Conservation (phyloP, 2,113 vertebrate species). For the Eulemur rufifrons region DNA sequence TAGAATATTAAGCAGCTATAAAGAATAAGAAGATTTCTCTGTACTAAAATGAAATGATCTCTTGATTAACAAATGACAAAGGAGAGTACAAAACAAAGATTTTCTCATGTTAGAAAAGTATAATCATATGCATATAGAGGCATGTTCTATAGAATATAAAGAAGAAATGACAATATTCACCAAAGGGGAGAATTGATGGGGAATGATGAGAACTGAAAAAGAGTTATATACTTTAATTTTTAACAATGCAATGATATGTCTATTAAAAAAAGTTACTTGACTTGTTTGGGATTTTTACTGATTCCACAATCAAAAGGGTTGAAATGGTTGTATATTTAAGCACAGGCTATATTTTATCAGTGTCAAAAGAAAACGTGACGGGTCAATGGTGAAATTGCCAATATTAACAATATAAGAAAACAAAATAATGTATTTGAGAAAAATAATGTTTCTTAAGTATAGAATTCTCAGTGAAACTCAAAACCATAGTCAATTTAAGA, state of each 20-base stretch:
- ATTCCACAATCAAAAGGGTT: not conserved
- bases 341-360: not conserved
- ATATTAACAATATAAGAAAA: not conserved
- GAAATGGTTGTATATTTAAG: not conserved
- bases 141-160: not conserved
- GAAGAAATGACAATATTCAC: not conserved
- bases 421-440: not conserved
- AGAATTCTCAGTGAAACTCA: not conserved
- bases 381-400: not conserved
- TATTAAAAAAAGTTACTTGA: not conserved
- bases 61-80: not conserved
- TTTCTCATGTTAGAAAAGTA: not conserved
- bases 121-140: not conserved
- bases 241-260: no score
- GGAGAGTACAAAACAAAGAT: not conserved
- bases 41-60: not conserved
- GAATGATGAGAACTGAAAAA: not conserved
- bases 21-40: not conserved
- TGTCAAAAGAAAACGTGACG: not conserved
- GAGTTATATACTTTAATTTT: not conserved
- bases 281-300: not conserved
- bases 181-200: not conserved
- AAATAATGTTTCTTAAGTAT: not conserved
- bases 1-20: not conserved
- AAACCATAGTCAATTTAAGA: not conserved